These are phyloP conservation scores for Brachyhypopomus occidentalis DNA, from an alignment of 2,113 vertebrate species.

Conservation along the genomic window DNA sequence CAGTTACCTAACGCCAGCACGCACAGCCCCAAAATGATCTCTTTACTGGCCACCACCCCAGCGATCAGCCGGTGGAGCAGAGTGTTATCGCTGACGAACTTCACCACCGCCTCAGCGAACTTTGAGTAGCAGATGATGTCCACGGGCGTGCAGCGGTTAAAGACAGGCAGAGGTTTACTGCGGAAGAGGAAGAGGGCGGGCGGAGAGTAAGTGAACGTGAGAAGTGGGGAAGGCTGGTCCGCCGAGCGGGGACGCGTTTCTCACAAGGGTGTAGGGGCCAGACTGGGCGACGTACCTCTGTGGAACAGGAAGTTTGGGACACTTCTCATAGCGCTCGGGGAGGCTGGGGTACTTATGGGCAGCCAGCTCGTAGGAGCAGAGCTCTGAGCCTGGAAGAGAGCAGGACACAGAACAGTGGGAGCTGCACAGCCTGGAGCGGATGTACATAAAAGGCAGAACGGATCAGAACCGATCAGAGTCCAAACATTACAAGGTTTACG, in stretches of 20 bases:
- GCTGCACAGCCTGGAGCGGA: not conserved
- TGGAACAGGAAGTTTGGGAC: slow-evolving; percentile 94
- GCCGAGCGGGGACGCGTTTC: too few species aligned
- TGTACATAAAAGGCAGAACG: not conserved
- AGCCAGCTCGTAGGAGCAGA: slow-evolving; percentile 88
- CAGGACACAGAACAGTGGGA: not conserved
- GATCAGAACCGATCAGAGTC: not conserved
- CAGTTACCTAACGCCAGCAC: slow-evolving; percentile 92
- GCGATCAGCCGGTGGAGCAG: slow-evolving; percentile 94
- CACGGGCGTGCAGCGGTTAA: slow-evolving; percentile 97
- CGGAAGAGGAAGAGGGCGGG: slow-evolving; percentile 31
- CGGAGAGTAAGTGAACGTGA: slow-evolving; percentile 26
- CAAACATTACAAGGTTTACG: too few species aligned
- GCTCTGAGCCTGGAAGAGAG: slow-evolving; percentile 79
- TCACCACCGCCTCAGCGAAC: slow-evolving; percentile 96
- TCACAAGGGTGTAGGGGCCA: not conserved
- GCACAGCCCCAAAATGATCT: slow-evolving; percentile 98
- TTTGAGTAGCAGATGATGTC: slow-evolving; percentile 95
- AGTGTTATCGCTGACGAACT: slow-evolving; percentile 95
- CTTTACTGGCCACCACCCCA: slow-evolving; percentile 95
- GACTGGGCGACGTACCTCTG: slow-evolving; percentile 79
- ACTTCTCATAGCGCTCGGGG: slow-evolving; percentile 77
- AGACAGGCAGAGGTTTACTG: slow-evolving; percentile 90
- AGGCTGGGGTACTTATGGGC: slow-evolving; percentile 83
- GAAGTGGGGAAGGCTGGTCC: not conserved